These are phyloP conservation scores for Aix galericulata DNA, from an alignment of 2,113 vertebrate species.

Conservation along the genomic window DNA sequence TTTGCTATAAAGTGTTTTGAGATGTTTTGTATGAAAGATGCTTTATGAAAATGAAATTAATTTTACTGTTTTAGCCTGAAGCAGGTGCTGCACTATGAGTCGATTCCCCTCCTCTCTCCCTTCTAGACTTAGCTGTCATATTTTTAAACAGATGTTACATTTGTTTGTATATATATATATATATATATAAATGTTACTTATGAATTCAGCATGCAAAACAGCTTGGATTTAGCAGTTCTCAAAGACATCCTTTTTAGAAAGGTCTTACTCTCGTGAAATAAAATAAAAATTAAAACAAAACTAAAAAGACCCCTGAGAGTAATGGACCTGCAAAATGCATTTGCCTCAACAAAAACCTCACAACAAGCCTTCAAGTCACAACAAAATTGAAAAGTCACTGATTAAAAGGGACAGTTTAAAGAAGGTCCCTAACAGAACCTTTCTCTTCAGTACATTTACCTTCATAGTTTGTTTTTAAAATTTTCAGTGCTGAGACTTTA, in stretches of 20 bases:
- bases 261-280: neutral
- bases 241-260: neutral
- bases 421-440: neutral
- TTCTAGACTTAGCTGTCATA: neutral
- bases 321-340: neutral
- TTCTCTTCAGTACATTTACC: neutral
- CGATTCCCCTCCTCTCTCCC: neutral
- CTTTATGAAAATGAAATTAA: slow-evolving; percentile 44
- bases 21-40: slow-evolving; percentile 38
- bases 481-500: neutral
- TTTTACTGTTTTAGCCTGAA: slow-evolving; percentile 50
- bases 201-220: neutral
- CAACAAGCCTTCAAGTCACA: neutral
- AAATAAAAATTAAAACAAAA: neutral
- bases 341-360: neutral
- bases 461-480: neutral
- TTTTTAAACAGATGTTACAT: slow-evolving; percentile 11
- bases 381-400: neutral
- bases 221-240: neutral
- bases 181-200: neutral
- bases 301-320: neutral
- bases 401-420: neutral
- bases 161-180: neutral
- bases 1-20: slow-evolving; percentile 21
- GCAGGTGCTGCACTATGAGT: slow-evolving; percentile 10